phyloP scores from a whole-genome alignment of 2,888 invertebrate genomes.

The Creontiades dilutus region DNA sequence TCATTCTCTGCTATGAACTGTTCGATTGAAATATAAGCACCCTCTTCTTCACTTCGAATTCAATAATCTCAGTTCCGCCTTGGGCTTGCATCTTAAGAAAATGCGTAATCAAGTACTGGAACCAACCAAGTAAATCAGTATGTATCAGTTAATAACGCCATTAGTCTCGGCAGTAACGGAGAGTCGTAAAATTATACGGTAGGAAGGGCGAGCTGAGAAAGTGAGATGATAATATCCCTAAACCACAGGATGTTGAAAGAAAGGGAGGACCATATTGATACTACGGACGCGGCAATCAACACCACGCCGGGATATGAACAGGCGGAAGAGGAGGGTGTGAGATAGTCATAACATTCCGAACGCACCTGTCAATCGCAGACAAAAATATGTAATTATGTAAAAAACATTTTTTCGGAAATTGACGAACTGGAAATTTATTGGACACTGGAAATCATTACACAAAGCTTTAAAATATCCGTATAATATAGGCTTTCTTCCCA shows the following conservation, averaged over 20 bases:
- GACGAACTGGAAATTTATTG: too few relatives aligned
- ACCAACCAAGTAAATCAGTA: background rate
- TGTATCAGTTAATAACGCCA: background rate
- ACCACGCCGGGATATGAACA: background rate
- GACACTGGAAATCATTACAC: too few relatives aligned
- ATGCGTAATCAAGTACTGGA: constrained; percentile 5
- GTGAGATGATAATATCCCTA: constrained; percentile 14
- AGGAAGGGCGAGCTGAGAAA: background rate
- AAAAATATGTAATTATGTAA: too few relatives aligned
- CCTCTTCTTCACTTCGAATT: too few relatives aligned
- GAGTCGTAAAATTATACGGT: constrained; percentile 14
- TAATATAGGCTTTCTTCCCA: too few relatives aligned
- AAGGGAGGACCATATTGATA: background rate
- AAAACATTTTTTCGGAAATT: too few relatives aligned
- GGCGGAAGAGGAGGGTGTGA: too few relatives aligned
- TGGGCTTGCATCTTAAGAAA: background rate
- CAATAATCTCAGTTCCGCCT: background rate
- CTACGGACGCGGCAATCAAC: background rate
- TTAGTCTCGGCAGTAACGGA: constrained; percentile 19
- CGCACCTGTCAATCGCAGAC: too few relatives aligned
- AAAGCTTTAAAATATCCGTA: too few relatives aligned
- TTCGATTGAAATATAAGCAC: too few relatives aligned
- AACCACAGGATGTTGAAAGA: constrained; percentile 4
- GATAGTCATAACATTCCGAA: too few relatives aligned
- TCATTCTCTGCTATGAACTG: too few relatives aligned